A percentile compares a stretch with the other conserved stretches of the same genome.
Evolutionary conservation across 2,888 invertebrate genomes (phyloP).

Genomic region (Tenthredo distinguenda): DNA sequence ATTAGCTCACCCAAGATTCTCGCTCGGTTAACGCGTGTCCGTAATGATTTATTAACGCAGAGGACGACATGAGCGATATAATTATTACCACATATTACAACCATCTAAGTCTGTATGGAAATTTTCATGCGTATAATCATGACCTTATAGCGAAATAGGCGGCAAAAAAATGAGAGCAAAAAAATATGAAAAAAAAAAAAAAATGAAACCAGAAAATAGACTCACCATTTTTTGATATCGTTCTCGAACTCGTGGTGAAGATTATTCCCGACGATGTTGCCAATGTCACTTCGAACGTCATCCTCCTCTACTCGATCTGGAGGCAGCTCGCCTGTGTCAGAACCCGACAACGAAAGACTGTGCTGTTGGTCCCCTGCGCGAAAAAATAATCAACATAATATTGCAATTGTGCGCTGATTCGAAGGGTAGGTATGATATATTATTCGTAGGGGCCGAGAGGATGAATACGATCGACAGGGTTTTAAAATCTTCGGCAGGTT

Average conservation of each 20-base stretch:
- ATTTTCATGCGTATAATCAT: neutral
- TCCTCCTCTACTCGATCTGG: constrained; percentile 52
- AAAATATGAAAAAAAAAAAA: neutral
- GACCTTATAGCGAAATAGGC: neutral
- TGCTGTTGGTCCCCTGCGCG: constrained; percentile 47
- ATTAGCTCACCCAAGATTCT: neutral
- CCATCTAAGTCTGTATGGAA: neutral
- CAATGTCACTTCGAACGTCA: neutral
- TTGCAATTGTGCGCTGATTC: constrained; percentile 12
- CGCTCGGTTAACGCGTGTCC: neutral
- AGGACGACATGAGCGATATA: neutral
- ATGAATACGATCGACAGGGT: neutral
- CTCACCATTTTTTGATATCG: constrained; percentile 66
- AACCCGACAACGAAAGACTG: constrained; percentile 22
- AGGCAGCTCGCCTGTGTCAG: constrained; percentile 52
- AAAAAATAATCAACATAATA: constrained; percentile 1
- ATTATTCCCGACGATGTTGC: constrained; percentile 51
- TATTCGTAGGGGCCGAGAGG: neutral
- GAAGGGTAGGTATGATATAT: neutral
- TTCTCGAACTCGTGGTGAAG: constrained; percentile 58
- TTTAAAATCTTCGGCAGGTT: neutral
- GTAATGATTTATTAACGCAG: neutral
- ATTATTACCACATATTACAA: neutral
- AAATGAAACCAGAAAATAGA: constrained; percentile 28
- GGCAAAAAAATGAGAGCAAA: neutral